These are phyloP conservation scores for Drosophila helvetica DNA, from an alignment of 2,888 invertebrate genomes.

Conservation along the genomic window DNA sequence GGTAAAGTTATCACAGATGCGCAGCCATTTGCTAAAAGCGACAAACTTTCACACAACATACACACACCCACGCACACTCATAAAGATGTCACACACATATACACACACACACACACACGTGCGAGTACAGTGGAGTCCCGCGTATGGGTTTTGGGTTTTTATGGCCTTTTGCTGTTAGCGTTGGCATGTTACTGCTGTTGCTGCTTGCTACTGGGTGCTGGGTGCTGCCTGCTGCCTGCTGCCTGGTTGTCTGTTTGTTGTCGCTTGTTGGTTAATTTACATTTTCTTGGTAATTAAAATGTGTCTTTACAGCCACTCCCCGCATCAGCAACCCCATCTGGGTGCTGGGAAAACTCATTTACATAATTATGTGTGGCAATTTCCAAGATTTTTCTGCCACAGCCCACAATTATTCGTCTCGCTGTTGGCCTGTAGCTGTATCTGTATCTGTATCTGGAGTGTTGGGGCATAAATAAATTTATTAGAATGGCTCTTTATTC, in stretches of 20 bases:
- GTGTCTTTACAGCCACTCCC: slow-evolving; percentile 47
- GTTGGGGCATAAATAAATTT: slow-evolving; percentile 51
- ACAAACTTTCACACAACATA: slow-evolving; percentile 29
- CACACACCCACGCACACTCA: not conserved
- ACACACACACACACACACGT: not conserved
- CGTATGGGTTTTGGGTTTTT: slow-evolving; percentile 52
- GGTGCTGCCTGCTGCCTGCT: slow-evolving; percentile 22
- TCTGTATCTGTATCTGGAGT: not conserved
- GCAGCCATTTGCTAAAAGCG: slow-evolving; percentile 62
- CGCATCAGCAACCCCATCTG: not conserved
- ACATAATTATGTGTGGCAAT: slow-evolving; percentile 79
- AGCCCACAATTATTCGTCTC: slow-evolving; percentile 19
- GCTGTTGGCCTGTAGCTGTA: slow-evolving; percentile 12
- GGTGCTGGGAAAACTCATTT: slow-evolving; percentile 60
- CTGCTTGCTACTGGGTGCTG: not conserved
- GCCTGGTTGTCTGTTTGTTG: slow-evolving; percentile 64
- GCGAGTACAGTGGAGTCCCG: slow-evolving; percentile 7
- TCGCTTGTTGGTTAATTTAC: slow-evolving; percentile 78
- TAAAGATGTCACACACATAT: slow-evolving; percentile 50
- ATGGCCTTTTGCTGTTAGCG: slow-evolving; percentile 57
- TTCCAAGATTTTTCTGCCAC: slow-evolving; percentile 68
- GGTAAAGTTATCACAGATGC: slow-evolving; percentile 62
- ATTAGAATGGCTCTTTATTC: slow-evolving; percentile 45
- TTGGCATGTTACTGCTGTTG: slow-evolving; percentile 14
- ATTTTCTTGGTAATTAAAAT: slow-evolving; percentile 79